Evolutionary conservation across 2,113 vertebrate species (phyloP).

Genomic region (Reinhardtius hippoglossoides): DNA sequence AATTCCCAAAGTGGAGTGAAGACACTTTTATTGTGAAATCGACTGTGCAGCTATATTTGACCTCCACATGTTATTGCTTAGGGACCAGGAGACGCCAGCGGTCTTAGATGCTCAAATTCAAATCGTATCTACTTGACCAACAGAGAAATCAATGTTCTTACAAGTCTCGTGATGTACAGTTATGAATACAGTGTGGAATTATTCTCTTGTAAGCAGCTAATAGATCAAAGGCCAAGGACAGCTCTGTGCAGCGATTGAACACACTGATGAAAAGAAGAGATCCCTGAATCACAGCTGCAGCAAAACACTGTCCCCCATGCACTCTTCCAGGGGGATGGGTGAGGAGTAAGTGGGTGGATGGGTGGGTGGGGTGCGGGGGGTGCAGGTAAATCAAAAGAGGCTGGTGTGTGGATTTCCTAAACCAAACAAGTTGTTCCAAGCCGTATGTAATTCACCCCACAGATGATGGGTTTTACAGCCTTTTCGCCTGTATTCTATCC

Average conservation of each 20-base stretch:
- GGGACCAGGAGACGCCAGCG: conserved; percentile 58
- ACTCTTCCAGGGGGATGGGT: conserved; percentile 6
- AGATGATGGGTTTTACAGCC: conserved; percentile 85
- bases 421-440: conserved; percentile 82
- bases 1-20: conserved; percentile 64
- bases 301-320: conserved; percentile 25
- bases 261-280: conserved; percentile 60
- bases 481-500: conserved; percentile 75
- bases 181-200: conserved; percentile 50
- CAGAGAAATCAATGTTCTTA: conserved; percentile 47
- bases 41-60: conserved; percentile 69
- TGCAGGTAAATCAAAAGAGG: conserved; percentile 77
- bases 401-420: conserved; percentile 74
- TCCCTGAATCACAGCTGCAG: conserved; percentile 36
- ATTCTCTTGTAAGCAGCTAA: conserved; percentile 36
- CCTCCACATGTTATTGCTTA: conserved; percentile 75
- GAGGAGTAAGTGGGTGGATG: conserved; percentile 7
- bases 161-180: conserved; percentile 25
- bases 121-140: conserved; percentile 57
- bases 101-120: conserved; percentile 68
- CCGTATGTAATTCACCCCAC: conserved; percentile 82
- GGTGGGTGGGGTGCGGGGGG: neutral
- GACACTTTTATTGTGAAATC: conserved; percentile 72
- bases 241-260: conserved; percentile 18
- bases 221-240: conserved; percentile 54